Evolutionary conservation across 2,113 vertebrate genomes (phyloP).

Genomic region (Accipiter cooperii): DNA sequence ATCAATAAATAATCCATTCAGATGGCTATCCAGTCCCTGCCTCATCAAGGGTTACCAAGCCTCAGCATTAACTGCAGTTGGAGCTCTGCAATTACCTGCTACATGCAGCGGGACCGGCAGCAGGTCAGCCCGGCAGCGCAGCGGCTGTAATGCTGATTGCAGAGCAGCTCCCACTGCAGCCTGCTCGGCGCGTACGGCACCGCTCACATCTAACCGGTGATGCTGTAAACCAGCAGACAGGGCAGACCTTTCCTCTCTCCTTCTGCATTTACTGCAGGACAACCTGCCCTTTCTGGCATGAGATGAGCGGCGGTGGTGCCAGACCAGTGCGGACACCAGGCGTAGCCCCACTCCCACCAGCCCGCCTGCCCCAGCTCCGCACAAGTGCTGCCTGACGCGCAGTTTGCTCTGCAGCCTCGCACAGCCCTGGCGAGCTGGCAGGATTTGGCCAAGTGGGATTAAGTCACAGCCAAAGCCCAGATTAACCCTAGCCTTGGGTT

Average conservation of each 20-base stretch:
- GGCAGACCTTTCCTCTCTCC: neutral
- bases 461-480: neutral
- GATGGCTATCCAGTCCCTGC: neutral
- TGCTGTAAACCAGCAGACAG: neutral
- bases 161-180: neutral
- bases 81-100: neutral
- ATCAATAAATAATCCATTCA: neutral
- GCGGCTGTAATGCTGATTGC: neutral
- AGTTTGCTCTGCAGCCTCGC: neutral
- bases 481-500: neutral
- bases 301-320: neutral
- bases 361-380: neutral
- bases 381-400: neutral
- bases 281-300: no score
- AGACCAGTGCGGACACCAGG: neutral
- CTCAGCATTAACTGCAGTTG: neutral
- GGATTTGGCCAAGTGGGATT: neutral
- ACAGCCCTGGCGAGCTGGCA: accelerated
- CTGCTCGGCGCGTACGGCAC: neutral
- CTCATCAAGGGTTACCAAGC: neutral
- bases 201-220: accelerated
- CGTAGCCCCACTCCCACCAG: neutral
- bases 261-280: neutral
- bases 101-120: accelerated
- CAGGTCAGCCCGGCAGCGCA: neutral